phyloP scores from a whole-genome alignment of 37 sponge, comb jelly and placozoan genomes.

The Aphrocallistes beatrix region DNA sequence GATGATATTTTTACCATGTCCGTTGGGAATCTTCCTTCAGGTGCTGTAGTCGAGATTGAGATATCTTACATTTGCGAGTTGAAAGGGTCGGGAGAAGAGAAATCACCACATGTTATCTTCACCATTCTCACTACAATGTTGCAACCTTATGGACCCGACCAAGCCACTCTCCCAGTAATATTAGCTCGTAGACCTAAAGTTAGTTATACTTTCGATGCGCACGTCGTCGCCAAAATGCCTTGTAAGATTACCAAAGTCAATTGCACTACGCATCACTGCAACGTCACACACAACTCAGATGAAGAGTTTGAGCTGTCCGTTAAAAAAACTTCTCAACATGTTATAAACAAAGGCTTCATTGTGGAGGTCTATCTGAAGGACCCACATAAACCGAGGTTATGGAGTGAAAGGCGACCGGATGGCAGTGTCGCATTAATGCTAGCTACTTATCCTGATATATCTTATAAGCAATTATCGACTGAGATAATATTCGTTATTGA shows the following conservation, averaged over 20 bases:
- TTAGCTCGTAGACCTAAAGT: not conserved
- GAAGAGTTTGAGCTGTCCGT: not conserved
- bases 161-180: not conserved
- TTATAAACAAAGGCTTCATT: not conserved
- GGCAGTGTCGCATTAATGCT: not conserved
- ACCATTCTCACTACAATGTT: not conserved
- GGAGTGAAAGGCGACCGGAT: not conserved
- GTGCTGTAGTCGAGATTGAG: not conserved
- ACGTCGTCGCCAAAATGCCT: not conserved
- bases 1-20: not conserved
- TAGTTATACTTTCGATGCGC: not conserved
- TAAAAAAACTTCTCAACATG: not conserved
- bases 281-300: not conserved
- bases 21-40: not conserved
- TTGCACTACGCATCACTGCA: not conserved
- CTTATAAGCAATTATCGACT: not conserved
- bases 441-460: not conserved
- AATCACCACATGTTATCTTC: not conserved
- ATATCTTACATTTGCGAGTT: conserved; percentile 8
- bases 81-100: not conserved
- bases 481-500: conserved; percentile 61
- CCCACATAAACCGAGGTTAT: conserved; percentile 1
- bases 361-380: not conserved
- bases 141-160: not conserved
- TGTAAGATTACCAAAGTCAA: not conserved